These are phyloP conservation scores for Trachops cirrhosus DNA, from an alignment of 2,797 vertebrate species.

Conservation along the genomic window DNA sequence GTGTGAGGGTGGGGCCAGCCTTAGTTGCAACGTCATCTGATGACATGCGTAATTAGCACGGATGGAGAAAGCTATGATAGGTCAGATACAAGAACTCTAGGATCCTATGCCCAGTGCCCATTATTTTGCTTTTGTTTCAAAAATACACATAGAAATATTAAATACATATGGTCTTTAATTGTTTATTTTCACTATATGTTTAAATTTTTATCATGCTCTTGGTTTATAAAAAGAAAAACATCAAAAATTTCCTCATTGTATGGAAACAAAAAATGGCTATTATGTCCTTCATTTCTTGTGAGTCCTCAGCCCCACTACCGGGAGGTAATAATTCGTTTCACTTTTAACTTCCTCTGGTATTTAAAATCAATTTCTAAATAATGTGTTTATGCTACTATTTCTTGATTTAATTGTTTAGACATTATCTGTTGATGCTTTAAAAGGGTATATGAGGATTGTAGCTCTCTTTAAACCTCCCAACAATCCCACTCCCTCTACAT, in stretches of 20 bases:
- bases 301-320: no score
- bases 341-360: not conserved
- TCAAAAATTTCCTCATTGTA: not conserved
- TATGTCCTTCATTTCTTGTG: not conserved
- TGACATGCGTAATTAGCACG: not conserved
- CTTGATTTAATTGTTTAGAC: not conserved
- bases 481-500: not conserved
- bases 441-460: not conserved
- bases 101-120: rapidly evolving
- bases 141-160: not conserved
- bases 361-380: not conserved
- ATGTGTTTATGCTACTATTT: not conserved
- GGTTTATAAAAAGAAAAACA: not conserved
- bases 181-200: not conserved
- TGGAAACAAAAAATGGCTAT: not conserved
- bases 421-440: not conserved
- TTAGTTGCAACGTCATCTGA: not conserved
- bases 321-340: not conserved
- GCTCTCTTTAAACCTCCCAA: not conserved
- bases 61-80: not conserved
- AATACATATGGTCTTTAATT: not conserved
- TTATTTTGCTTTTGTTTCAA: not conserved
- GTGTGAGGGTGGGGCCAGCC: rapidly evolving
- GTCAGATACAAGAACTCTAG: not conserved
- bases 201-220: not conserved